A percentile compares a stretch with the other conserved stretches of the same genome.
Conservation (phyloP, 1,140 invertebrate species). For the Drosophila pectinifera region DNA sequence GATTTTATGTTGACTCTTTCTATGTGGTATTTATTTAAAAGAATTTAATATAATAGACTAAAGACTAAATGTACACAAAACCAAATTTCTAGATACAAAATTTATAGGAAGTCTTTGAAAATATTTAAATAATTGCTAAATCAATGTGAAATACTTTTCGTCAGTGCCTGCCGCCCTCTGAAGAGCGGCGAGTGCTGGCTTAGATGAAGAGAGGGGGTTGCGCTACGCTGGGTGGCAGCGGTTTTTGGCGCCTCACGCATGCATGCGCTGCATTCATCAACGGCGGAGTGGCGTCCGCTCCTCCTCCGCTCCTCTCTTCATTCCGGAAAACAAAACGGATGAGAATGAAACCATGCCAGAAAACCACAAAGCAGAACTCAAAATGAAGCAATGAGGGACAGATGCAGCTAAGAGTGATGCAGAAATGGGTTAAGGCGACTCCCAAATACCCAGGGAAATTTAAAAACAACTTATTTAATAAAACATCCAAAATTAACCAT, state of each 20-base stretch:
- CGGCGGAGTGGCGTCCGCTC: conserved; percentile 40
- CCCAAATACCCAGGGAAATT: not conserved
- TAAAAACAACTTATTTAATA: too few species aligned
- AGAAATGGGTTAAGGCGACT: not conserved
- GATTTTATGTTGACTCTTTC: too few species aligned
- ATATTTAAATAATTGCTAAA: too few species aligned
- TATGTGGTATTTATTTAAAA: too few species aligned
- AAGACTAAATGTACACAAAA: not conserved
- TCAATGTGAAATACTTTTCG: not conserved
- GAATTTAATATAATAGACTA: too few species aligned
- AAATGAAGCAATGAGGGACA: conserved; percentile 31
- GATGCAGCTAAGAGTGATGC: conserved; percentile 3
- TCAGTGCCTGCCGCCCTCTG: not conserved
- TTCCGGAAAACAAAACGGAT: conserved; percentile 65
- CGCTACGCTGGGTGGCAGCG: conserved; percentile 39
- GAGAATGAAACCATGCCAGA: conserved; percentile 73
- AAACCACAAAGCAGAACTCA: conserved; percentile 58
- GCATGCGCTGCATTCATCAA: conserved; percentile 82
- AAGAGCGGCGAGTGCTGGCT: not conserved
- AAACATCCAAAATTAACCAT: too few species aligned
- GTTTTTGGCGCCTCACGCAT: conserved; percentile 68
- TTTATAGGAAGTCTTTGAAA: not conserved
- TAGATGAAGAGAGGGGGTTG: conserved; percentile 12
- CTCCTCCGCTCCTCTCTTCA: conserved; percentile 20
- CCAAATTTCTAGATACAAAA: not conserved